Conservation (phyloP, 2,113 vertebrate species). For the Aythya baeri region DNA sequence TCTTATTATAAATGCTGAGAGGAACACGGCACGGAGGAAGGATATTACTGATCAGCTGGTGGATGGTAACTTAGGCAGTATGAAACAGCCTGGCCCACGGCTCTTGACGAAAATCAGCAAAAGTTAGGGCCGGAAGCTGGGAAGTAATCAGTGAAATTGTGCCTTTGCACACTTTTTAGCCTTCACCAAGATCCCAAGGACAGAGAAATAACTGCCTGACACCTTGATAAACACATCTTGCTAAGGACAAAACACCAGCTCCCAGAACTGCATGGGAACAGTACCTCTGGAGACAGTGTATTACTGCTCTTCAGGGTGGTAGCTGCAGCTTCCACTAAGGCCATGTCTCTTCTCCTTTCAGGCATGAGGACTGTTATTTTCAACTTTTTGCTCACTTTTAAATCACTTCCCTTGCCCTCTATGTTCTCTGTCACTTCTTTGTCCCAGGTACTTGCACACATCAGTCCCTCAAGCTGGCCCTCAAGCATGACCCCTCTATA, state of each 20-base stretch:
- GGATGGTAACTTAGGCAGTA: not conserved
- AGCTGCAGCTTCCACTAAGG: not conserved
- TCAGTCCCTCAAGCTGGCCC: not conserved
- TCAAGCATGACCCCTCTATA: not conserved
- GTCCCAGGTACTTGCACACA: not conserved
- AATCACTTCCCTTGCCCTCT: not conserved
- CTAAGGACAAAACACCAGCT: not conserved
- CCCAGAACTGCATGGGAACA: not conserved
- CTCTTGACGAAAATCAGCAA: not conserved
- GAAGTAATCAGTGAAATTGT: not conserved
- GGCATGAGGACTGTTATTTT: not conserved
- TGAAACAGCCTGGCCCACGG: not conserved
- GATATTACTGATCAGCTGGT: not conserved
- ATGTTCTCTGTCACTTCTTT: not conserved
- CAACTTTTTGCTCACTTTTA: not conserved
- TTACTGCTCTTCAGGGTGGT: not conserved
- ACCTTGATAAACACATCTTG: not conserved
- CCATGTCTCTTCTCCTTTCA: not conserved
- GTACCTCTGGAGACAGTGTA: accelerated
- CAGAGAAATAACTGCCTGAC: not conserved
- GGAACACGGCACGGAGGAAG: not conserved
- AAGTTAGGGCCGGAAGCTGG: not conserved
- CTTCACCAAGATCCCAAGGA: not conserved
- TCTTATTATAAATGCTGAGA: not conserved
- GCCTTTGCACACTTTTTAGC: not conserved